Evolutionary conservation across 2,113 vertebrate genomes (phyloP).

Genomic region (Epinephelus moara): DNA sequence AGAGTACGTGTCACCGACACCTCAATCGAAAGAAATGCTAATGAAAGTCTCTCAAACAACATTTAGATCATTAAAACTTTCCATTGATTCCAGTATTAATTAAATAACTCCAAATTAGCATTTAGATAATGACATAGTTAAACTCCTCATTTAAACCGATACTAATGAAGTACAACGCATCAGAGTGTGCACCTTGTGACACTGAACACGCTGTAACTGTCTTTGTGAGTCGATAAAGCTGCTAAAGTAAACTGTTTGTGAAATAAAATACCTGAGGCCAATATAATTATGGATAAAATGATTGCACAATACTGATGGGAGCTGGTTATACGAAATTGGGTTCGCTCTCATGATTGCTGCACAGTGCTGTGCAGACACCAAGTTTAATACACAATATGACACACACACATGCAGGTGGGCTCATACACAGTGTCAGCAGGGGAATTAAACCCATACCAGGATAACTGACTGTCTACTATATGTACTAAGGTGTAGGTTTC

Average conservation of each 20-base stretch:
- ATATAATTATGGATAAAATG: conserved; percentile 15
- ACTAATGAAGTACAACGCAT: not conserved
- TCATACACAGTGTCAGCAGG: not conserved
- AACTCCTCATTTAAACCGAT: conserved; percentile 5
- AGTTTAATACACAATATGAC: not conserved
- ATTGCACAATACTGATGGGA: conserved; percentile 8
- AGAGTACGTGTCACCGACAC: conserved; percentile 13
- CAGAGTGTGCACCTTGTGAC: not conserved
- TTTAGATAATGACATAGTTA: conserved; percentile 34
- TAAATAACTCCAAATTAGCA: conserved; percentile 15
- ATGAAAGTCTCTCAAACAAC: conserved; percentile 29
- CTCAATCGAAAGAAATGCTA: not conserved
- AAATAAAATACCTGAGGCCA: conserved; percentile 25
- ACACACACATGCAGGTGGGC: not conserved
- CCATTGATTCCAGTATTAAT: conserved; percentile 35
- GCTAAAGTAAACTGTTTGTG: conserved; percentile 7
- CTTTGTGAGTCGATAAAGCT: conserved; percentile 18
- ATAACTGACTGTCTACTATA: not conserved
- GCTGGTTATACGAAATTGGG: conserved; percentile 7
- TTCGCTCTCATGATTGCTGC: conserved; percentile 4
- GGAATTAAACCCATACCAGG: not conserved
- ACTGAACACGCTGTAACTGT: conserved; percentile 5
- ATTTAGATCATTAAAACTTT: conserved; percentile 39
- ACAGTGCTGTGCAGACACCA: not conserved
- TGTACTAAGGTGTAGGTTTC: not conserved